Conservation (phyloP, 1,140 invertebrate species). For the Ceratina japonica region DNA sequence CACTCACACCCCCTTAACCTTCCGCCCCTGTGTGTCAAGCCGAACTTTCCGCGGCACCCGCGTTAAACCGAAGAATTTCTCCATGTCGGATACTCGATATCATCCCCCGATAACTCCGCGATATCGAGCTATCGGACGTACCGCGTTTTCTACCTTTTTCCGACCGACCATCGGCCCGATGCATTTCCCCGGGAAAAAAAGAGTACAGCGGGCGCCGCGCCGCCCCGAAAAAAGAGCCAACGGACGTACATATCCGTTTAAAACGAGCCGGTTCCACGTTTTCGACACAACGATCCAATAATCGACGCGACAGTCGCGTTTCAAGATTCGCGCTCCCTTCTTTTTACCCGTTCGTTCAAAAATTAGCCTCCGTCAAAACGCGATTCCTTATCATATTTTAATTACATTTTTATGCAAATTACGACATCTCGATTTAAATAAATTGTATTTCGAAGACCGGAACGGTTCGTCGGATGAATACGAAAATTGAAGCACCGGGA, state of each 20-base stretch:
- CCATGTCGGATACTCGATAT: slow-evolving; percentile 57
- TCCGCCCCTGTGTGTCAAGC: slow-evolving; percentile 54
- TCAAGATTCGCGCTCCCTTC: too few relatives aligned
- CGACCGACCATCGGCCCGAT: slow-evolving; percentile 7
- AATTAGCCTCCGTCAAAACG: too few relatives aligned
- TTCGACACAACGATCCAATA: slow-evolving; percentile 18
- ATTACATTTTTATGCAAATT: too few relatives aligned
- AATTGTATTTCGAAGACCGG: too few relatives aligned
- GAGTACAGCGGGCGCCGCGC: background rate
- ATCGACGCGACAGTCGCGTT: background rate
- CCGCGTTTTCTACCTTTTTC: slow-evolving; percentile 37
- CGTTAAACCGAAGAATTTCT: slow-evolving; percentile 55
- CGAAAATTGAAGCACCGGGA: too few relatives aligned
- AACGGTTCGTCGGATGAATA: too few relatives aligned
- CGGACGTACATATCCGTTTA: background rate
- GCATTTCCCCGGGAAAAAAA: slow-evolving; percentile 27
- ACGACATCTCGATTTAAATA: too few relatives aligned
- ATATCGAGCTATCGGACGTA: slow-evolving; percentile 46
- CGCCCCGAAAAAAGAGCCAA: background rate
- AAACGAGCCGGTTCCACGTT: slow-evolving; percentile 12
- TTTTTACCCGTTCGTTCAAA: too few relatives aligned
- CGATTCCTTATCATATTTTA: too few relatives aligned
- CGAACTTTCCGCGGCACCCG: slow-evolving; percentile 57
- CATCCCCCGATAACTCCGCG: slow-evolving; percentile 50
- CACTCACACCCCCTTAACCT: slow-evolving; percentile 59